These are phyloP conservation scores for Gortyna flavago DNA, from an alignment of 2,888 invertebrate genomes.

Conservation along the genomic window DNA sequence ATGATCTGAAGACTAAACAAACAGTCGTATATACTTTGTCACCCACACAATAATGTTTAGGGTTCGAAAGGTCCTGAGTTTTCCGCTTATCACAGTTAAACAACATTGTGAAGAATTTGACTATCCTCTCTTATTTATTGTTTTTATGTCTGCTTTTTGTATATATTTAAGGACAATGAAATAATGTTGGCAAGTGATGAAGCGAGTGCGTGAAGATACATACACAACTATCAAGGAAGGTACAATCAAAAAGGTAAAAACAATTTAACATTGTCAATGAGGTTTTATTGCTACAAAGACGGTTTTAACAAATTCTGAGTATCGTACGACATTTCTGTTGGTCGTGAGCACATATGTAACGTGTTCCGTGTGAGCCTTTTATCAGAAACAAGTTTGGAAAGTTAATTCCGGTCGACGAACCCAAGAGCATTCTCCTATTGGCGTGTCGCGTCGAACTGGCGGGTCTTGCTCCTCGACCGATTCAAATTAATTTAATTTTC, in stretches of 20 bases:
- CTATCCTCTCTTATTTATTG: slow-evolving; percentile 19
- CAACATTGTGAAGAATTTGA: slow-evolving; percentile 24
- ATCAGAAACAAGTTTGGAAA: slow-evolving; percentile 87
- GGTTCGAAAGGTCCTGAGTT: slow-evolving; percentile 1
- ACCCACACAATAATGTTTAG: slow-evolving; percentile 4
- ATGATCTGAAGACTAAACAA: slow-evolving; percentile 35
- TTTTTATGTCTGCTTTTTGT: slow-evolving; percentile 11
- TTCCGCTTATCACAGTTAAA: slow-evolving; percentile 6
- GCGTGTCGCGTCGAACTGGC: slow-evolving; percentile 67
- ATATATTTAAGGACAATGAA: slow-evolving; percentile 13
- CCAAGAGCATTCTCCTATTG: slow-evolving; percentile 80
- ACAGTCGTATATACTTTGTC: slow-evolving; percentile 15
- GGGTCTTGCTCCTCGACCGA: slow-evolving; percentile 56
- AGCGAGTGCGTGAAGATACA: not conserved
- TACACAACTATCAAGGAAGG: not conserved
- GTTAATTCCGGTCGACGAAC: slow-evolving; percentile 83
- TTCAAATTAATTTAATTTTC: slow-evolving; percentile 56
- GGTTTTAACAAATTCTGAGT: slow-evolving; percentile 50
- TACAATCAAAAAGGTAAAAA: no score
- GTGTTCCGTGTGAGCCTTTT: slow-evolving; percentile 77
- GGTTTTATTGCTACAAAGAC: slow-evolving; percentile 30
- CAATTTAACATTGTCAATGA: not conserved
- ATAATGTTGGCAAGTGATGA: slow-evolving; percentile 7
- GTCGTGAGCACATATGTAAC: slow-evolving; percentile 68
- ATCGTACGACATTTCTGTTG: slow-evolving; percentile 63